Evolutionary conservation across 1,140 invertebrate genomes (phyloP).

Genomic region (Platyscapa corneri): DNA sequence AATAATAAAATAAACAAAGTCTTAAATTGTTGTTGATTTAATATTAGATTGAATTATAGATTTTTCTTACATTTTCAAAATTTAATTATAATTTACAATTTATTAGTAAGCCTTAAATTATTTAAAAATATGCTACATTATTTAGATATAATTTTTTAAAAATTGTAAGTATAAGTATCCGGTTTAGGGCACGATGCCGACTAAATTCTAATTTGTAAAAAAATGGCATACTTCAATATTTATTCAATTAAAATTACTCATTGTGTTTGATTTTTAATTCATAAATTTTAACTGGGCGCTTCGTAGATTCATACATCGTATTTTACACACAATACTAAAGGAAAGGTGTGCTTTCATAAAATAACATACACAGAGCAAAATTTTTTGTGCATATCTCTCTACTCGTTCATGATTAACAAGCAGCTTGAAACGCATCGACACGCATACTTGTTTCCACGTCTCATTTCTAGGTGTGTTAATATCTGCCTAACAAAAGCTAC

Average conservation of each 20-base stretch:
- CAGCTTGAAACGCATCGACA: not conserved
- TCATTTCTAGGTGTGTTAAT: conserved; percentile 11
- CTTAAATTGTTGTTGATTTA: not conserved
- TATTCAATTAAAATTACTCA: not conserved
- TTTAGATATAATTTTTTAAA: not conserved
- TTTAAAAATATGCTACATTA: not conserved
- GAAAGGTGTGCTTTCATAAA: not conserved
- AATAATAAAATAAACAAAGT: not conserved
- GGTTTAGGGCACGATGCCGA: not conserved
- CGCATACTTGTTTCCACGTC: not conserved
- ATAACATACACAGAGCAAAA: not conserved
- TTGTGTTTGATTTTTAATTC: not conserved
- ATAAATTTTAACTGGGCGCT: not conserved
- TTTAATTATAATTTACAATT: not conserved
- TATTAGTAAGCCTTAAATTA: too few relatives aligned
- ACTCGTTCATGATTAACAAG: not conserved
- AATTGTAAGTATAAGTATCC: not conserved
- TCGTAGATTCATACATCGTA: not conserved
- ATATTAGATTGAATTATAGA: not conserved
- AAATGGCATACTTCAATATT: not conserved
- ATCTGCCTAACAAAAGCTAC: not conserved
- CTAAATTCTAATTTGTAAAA: not conserved
- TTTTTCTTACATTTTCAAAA: not conserved
- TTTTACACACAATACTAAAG: not conserved
- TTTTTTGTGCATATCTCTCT: not conserved